A percentile compares a stretch with the other conserved stretches of the same genome.
Conservation (phyloP, 2,797 vertebrate species). For the Enteromius anoplus region DNA sequence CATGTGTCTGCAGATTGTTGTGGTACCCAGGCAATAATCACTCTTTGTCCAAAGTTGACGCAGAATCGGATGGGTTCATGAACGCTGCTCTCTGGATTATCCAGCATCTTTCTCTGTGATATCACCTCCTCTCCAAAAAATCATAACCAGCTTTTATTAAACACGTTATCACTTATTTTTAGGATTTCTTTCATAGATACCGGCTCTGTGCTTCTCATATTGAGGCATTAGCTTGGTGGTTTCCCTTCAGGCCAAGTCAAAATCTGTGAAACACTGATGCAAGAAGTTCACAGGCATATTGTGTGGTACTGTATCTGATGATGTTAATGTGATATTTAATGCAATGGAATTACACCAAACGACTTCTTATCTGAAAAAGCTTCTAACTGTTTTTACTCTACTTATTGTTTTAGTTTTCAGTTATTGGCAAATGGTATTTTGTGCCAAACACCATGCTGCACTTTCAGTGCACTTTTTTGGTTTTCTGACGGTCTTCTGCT, state of each 20-base stretch:
- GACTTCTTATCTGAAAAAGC: background rate
- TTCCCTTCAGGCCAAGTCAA: background rate
- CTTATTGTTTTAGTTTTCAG: background rate
- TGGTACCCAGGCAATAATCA: constrained; percentile 93
- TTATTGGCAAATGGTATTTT: background rate
- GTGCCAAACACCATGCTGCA: background rate
- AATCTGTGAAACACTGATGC: background rate
- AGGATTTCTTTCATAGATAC: background rate
- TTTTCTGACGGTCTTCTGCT: background rate
- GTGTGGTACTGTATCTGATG: background rate
- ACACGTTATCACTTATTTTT: background rate
- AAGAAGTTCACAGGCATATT: background rate
- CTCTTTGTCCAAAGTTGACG: constrained; percentile 87
- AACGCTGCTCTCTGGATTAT: constrained; percentile 89
- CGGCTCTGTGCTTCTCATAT: background rate
- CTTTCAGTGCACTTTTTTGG: background rate
- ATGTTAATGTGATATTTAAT: background rate
- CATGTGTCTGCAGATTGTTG: constrained; percentile 81
- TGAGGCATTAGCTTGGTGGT: background rate
- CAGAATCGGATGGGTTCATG: constrained; percentile 93
- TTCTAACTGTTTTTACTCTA: background rate
- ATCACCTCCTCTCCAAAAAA: background rate
- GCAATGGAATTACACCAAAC: background rate
- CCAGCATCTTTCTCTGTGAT: constrained; percentile 78
- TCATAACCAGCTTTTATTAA: background rate